phyloP scores from a whole-genome alignment of 2,888 invertebrate species.

The Apomyelois bistriatella region DNA sequence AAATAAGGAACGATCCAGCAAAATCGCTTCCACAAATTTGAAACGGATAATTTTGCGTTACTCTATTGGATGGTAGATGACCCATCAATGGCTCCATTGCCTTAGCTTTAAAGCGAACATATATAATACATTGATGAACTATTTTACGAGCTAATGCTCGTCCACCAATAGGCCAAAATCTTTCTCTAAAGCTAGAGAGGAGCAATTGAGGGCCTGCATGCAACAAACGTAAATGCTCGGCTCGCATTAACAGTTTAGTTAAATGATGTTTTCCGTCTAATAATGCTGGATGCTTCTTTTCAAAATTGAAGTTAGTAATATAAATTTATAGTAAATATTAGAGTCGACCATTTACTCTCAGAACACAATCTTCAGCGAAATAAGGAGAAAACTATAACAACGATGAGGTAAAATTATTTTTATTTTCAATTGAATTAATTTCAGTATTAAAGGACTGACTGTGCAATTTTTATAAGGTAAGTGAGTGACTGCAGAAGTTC shows the following conservation, averaged over 20 bases:
- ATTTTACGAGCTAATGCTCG: slow-evolving; percentile 16
- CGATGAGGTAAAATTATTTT: slow-evolving; percentile 5
- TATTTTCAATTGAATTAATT: slow-evolving; percentile 3
- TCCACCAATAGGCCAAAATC: slow-evolving; percentile 23
- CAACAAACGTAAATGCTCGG: slow-evolving; percentile 13
- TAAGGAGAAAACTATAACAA: not conserved
- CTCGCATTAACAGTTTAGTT: slow-evolving; percentile 16
- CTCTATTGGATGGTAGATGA: slow-evolving; percentile 15
- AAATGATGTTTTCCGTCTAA: slow-evolving; percentile 10
- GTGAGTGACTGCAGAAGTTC: slow-evolving; percentile 6
- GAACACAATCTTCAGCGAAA: not conserved
- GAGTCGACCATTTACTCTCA: slow-evolving; percentile 8
- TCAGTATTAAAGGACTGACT: slow-evolving; percentile 5
- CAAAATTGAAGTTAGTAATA: slow-evolving; percentile 4
- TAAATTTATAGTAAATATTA: too few species aligned
- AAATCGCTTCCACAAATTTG: slow-evolving; percentile 17
- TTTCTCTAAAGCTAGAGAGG: slow-evolving; percentile 19
- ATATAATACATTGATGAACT: slow-evolving; percentile 15
- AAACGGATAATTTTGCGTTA: slow-evolving; percentile 13
- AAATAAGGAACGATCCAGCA: slow-evolving; percentile 15
- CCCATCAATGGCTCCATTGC: slow-evolving; percentile 19
- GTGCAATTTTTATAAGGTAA: slow-evolving; percentile 11
- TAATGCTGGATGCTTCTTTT: slow-evolving; percentile 13
- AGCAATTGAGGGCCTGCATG: slow-evolving; percentile 18
- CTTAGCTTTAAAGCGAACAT: slow-evolving; percentile 14